These are phyloP conservation scores for Pan troglodytes DNA, from an alignment of 2,113 vertebrate species.

Conservation along the genomic window NHGRI_mPanTro3-v2.1_pri NC_072419.2:19141001-19141500, in stretches of 20 bases:
- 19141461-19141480: background rate
- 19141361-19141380: background rate
- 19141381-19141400: background rate
- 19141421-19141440: background rate
- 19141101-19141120: background rate
- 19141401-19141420: background rate
- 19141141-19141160: background rate
- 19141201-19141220: background rate
- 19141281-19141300: background rate
- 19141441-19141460: background rate
- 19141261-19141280: background rate
- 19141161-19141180: background rate
- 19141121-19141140: background rate
- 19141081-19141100: background rate
- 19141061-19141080: background rate
- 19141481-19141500: background rate
- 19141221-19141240: background rate
- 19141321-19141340: background rate
- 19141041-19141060: background rate
- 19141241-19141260: background rate
- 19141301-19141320: background rate
- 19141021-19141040: background rate
- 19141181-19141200: background rate
- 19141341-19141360: background rate
- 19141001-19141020: background rate